Evolutionary conservation across 2,797 vertebrate species (phyloP), one percentile per base, ranked within the genome.

Genomic region (Sebastes variabilis): DNA sequence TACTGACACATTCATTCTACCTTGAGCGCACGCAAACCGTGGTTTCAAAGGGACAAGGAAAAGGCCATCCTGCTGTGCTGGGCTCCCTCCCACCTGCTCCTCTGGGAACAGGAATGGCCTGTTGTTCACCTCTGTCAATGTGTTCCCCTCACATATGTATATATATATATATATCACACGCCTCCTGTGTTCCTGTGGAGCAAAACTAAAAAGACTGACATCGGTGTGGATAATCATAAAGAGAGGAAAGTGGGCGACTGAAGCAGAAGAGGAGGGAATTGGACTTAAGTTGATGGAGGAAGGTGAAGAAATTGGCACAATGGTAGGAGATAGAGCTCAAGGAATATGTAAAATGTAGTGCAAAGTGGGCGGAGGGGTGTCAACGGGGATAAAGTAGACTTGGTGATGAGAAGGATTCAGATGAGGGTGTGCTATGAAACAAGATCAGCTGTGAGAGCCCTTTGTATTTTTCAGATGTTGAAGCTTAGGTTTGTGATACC

Each of bases 61-160:
- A 87, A 89, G 78, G 87, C 87, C 81, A 72, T 85, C 84, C 75
- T 72, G 86, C 90, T 92, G 90, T 78, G 86, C 79, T 55, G 64
- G 34, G 66, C 77, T 77, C 74, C 82, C 87, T 81, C 90, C 90
- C 90, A 90, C 85, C 81, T 79, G 79, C 62, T 90, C 92, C 80
- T 82, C 46, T 54, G 68, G 89, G 93, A 91, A 62, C 52, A 32
- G 82, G 86, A 91, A 77, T 7, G 88, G 77, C 74, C 82, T 58
- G 72, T 69, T 80, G 88, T 90, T 91, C 78, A 82, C 82, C 83
- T 75, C 84, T 86, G 91, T 93, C 87, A 87, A 64, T 25, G 4
- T 20, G 74, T 66, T 92, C 83, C 87, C 81, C 56, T 61, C 67
- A 38, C 82, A 78, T 22, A 46, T 8, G 12, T 36, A 2, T 36